Evolutionary conservation across 2,113 vertebrate genomes (phyloP).

Genomic region (Abramis brama): DNA sequence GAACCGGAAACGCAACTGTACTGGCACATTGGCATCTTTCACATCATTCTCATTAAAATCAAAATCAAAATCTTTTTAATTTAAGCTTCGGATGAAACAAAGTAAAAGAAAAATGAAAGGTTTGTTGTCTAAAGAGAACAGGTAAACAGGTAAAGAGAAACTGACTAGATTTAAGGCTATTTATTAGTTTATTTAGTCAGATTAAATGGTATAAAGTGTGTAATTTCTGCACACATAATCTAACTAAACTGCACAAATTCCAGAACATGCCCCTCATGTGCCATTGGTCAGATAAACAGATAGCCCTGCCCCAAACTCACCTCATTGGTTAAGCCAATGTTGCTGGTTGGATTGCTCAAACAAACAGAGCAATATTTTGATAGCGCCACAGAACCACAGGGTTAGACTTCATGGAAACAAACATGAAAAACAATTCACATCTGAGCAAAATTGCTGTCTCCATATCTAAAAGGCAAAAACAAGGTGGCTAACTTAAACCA

Average conservation of each 20-base stretch:
- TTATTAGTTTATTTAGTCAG: not conserved
- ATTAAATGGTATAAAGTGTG: not conserved
- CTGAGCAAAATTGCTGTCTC: not conserved
- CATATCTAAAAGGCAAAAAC: no score
- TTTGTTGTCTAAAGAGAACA: not conserved
- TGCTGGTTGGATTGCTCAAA: constrained; percentile 12
- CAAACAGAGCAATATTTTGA: constrained; percentile 15
- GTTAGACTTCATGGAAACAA: constrained; percentile 8
- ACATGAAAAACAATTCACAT: not conserved
- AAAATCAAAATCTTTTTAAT: not conserved
- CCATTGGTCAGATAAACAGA: constrained; percentile 1
- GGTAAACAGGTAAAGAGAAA: not conserved
- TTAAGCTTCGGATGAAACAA: not conserved
- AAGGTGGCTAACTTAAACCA: no score
- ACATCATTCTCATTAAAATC: constrained; percentile 17
- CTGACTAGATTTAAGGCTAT: constrained; percentile 8
- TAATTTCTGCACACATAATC: not conserved
- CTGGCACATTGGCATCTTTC: constrained; percentile 36
- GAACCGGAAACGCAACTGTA: no score
- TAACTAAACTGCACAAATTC: constrained; percentile 8
- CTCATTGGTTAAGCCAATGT: not conserved
- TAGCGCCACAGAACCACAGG: not conserved
- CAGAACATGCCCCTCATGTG: not conserved
- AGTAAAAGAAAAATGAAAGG: not conserved
- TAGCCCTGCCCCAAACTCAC: not conserved